Percentiles rank a stretch among this genome's conserved stretches.
phyloP scores from a whole-genome alignment of 53 echinoderm and acorn worm species.

The Pentamera pediparva region DNA sequence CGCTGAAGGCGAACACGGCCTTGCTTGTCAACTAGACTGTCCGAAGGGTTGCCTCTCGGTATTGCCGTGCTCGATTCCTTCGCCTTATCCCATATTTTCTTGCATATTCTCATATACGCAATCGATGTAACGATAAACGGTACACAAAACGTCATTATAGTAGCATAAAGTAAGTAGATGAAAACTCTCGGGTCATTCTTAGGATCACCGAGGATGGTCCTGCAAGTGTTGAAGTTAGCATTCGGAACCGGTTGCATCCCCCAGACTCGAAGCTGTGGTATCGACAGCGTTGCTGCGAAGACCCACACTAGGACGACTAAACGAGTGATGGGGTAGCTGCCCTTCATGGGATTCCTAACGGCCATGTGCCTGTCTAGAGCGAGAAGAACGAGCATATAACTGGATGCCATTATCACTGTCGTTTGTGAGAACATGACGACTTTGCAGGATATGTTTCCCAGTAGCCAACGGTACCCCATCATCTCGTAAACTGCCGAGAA shows the following conservation, averaged over 20 bases:
- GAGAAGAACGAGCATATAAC: constrained; percentile 82
- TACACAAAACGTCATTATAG: constrained; percentile 67
- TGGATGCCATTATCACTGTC: constrained; percentile 76
- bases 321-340: constrained; percentile 59
- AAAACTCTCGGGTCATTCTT: not conserved
- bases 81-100: constrained; percentile 95
- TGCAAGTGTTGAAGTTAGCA: not conserved
- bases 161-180: constrained; percentile 65
- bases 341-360: constrained; percentile 76
- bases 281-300: constrained; percentile 50
- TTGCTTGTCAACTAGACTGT: constrained; percentile 46
- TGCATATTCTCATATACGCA: constrained; percentile 84
- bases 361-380: constrained; percentile 92
- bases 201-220: not conserved
- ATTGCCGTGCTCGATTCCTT: too few relatives aligned
- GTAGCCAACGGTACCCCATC: constrained; percentile 67
- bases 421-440: constrained; percentile 77
- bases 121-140: constrained; percentile 74
- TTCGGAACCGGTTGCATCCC: constrained; percentile 4
- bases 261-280: constrained; percentile 85
- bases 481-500: constrained; percentile 70
- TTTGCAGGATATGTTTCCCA: constrained; percentile 78
- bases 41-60: too few relatives aligned
- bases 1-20: constrained; percentile 66
- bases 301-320: constrained; percentile 69